Percentiles rank a stretch among this genome's conserved stretches.
These are phyloP conservation scores for Syrphus vitripennis DNA, from an alignment of 2,888 invertebrate species.

Conservation along the genomic window DNA sequence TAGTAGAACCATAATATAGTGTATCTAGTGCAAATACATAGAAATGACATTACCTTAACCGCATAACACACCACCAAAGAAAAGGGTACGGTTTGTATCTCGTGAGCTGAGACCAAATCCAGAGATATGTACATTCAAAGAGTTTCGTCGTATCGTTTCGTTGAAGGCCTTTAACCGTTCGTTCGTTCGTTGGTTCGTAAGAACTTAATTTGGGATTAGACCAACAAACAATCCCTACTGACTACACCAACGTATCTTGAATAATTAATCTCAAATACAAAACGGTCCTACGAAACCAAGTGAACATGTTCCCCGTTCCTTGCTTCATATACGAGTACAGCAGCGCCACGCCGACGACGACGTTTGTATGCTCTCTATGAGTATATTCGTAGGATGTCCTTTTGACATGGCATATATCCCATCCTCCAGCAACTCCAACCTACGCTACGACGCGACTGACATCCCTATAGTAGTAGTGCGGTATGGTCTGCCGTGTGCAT, in stretches of 20 bases:
- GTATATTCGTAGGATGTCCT: conserved; percentile 43
- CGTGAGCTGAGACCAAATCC: conserved; percentile 19
- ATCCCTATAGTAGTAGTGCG: conserved; percentile 37
- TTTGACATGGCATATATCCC: conserved; percentile 47
- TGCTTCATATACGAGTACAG: neutral
- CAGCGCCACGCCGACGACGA: too few relatives aligned
- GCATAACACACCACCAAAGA: neutral
- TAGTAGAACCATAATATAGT: too few relatives aligned
- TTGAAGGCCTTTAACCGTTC: conserved; percentile 41
- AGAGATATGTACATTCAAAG: neutral
- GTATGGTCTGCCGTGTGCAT: conserved; percentile 56
- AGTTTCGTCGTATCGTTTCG: conserved; percentile 11
- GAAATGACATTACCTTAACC: conserved; percentile 20
- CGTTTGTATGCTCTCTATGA: neutral
- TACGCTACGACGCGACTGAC: conserved; percentile 7
- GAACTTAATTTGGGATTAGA: conserved; percentile 67
- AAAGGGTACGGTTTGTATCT: conserved; percentile 58
- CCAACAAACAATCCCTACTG: conserved; percentile 60
- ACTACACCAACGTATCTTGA: conserved; percentile 64
- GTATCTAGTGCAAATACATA: neutral
- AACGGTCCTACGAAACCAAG: conserved; percentile 34
- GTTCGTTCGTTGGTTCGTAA: too few relatives aligned
- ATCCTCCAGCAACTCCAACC: neutral
- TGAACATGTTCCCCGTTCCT: conserved; percentile 1
- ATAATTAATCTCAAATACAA: conserved; percentile 66